phyloP scores from a whole-genome alignment of 2,113 vertebrate species.

The Hemibagrus wyckioides region DNA sequence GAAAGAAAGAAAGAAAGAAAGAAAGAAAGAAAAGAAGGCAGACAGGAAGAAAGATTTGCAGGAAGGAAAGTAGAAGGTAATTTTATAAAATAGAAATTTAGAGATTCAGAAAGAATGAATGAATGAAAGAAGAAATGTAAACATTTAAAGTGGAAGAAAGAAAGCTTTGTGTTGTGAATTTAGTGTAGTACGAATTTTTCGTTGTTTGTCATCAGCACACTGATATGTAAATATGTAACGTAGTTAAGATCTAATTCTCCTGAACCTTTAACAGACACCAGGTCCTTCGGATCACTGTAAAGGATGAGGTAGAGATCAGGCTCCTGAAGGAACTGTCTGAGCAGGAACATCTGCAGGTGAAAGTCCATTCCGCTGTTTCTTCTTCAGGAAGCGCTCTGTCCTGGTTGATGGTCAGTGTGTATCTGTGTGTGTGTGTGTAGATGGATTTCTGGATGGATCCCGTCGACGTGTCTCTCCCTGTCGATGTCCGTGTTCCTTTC shows the following conservation, averaged over 20 bases:
- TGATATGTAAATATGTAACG: background rate
- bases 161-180: too few relatives aligned
- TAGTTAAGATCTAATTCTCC: background rate
- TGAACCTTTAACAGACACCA: slow-evolving; percentile 78
- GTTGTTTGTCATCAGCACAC: background rate
- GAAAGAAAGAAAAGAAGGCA: background rate
- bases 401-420: background rate
- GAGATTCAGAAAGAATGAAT: too few relatives aligned
- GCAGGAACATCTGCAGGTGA: slow-evolving; percentile 75
- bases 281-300: slow-evolving; percentile 80
- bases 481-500: slow-evolving; percentile 81
- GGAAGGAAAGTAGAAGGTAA: background rate
- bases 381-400: background rate
- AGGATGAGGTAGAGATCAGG: slow-evolving; percentile 70
- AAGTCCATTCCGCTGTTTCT: background rate
- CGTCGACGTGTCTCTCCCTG: slow-evolving; percentile 57
- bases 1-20: background rate
- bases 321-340: slow-evolving; percentile 73
- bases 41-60: background rate
- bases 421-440: slow-evolving; percentile 62
- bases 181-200: too few relatives aligned
- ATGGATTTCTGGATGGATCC: slow-evolving; percentile 85
- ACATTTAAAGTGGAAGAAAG: too few relatives aligned
- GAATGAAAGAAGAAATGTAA: too few relatives aligned
- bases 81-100: too few relatives aligned